phyloP scores from a whole-genome alignment of 2,888 invertebrate genomes.

The Galeopsomyia nigrocyanea region DNA sequence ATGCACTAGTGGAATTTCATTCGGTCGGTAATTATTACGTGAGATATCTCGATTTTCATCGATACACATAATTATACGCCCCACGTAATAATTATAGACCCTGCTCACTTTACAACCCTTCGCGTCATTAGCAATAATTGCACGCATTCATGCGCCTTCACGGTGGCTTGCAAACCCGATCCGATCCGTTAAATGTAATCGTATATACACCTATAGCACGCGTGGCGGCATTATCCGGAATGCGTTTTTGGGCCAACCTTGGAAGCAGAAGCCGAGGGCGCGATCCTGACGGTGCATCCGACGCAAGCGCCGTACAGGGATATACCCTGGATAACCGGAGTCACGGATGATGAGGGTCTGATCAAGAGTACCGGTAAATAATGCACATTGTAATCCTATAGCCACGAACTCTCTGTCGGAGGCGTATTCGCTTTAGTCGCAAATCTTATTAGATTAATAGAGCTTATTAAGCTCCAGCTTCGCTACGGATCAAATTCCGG shows the following conservation, averaged over 20 bases:
- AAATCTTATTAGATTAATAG: not conserved
- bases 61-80: too few species aligned
- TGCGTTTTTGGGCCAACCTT: conserved; percentile 58
- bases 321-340: conserved; percentile 61
- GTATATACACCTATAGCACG: conserved; percentile 11
- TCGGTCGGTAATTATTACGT: too few species aligned
- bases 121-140: conserved; percentile 40
- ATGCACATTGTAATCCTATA: conserved; percentile 15
- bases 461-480: not conserved
- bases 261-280: conserved; percentile 58
- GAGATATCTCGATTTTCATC: too few species aligned
- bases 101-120: conserved; percentile 2
- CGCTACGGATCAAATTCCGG: too few species aligned
- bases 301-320: conserved; percentile 55
- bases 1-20: too few species aligned
- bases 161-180: too few species aligned
- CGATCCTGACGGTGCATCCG: conserved; percentile 60
- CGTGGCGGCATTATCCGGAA: conserved; percentile 45
- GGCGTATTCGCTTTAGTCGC: not conserved
- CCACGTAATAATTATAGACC: not conserved
- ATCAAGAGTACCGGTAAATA: conserved; percentile 53
- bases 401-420: too few species aligned
- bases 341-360: conserved; percentile 58
- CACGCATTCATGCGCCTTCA: not conserved
- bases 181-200: conserved; percentile 4